Percentiles rank a stretch among this genome's conserved stretches.
phyloP scores from a whole-genome alignment of 2,888 invertebrate genomes.

The Ypsolopha scabrella region DNA sequence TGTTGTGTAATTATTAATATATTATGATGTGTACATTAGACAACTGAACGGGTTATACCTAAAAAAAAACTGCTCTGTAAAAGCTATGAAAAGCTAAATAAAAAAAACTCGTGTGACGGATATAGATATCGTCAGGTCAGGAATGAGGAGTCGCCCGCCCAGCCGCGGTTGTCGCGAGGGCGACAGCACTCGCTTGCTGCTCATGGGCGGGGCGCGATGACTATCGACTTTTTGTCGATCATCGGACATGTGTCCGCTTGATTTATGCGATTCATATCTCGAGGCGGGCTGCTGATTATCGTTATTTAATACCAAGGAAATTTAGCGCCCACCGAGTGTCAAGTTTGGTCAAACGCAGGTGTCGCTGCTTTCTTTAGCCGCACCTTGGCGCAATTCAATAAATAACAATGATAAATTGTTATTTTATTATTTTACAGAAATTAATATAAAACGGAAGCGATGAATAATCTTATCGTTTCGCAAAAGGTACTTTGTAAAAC shows the following conservation, averaged over 20 bases:
- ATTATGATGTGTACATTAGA: too few species aligned
- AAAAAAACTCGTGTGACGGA: too few species aligned
- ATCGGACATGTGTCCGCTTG: constrained; percentile 2
- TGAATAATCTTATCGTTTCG: too few species aligned
- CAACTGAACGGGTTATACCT: too few species aligned
- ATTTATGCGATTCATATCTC: neutral
- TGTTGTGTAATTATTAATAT: too few species aligned
- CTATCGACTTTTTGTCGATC: constrained; percentile 3
- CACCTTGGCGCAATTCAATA: neutral
- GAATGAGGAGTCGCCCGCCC: neutral
- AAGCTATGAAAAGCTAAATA: too few species aligned
- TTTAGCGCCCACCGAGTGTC: neutral
- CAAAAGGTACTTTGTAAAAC: too few species aligned
- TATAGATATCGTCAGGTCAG: neutral
- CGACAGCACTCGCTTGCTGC: neutral
- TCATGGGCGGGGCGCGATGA: constrained; percentile 2
- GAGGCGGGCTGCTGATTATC: neutral
- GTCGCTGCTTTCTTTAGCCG: neutral
- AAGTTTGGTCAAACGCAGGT: neutral
- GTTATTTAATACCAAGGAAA: neutral
- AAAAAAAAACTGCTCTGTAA: too few species aligned
- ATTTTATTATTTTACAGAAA: neutral
- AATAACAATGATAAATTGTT: neutral
- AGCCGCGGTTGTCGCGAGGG: constrained; percentile 2
- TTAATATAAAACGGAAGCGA: too few species aligned